Base-by-base conservation (phyloP, 1,140 invertebrate genomes). In the Asobara japonica region DNA sequence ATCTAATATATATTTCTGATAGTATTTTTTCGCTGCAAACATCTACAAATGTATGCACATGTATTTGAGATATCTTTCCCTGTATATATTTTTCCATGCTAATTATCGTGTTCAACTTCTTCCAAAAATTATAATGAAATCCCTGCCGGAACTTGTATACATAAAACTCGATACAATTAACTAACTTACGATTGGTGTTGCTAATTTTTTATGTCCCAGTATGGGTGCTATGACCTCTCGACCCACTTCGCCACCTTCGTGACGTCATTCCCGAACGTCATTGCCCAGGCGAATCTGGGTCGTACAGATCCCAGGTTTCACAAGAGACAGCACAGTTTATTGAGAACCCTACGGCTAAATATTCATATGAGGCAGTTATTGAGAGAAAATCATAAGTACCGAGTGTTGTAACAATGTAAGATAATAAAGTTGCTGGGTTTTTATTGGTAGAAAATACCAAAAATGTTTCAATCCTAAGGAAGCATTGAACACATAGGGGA, bases 281-380 rank as follows among this genome's bases (percentile, higher is more conserved):
- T 82, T 83, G 82, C 82, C 82, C 82, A 80, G 80, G 80, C 75
- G 65, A 81, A 83, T 80, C 73, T 82, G 76, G 82, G 82, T 83
- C 82, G 72, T 60, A 41, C 78, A 67, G 65, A 81, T 74, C 76
- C 66, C 73, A 76, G 77, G 73, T 76, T 73, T 73, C 67, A 70
- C 65, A 71, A 38, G 74, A 73, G 73, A 66, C 79, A 69, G 75
- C 69, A 73, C 73, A 77, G 75, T 82, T 80, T 79, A 81, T 80
- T 80, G 78, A 80, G 77, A 78, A 79, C 80, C 80, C 29, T 62
- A 62, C 18, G 29, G 60, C 11, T 62, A 18, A 30, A 62, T 62
- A 31, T n/a, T 29, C n/a, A n/a, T 62, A 31, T 62, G 10, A 45
- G n/a, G 41, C 18, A 16, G 5, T 7, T 13, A 45, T 45, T 16